Base-by-base conservation (phyloP, 2,888 invertebrate genomes). In the Rosalia funebris region DNA sequence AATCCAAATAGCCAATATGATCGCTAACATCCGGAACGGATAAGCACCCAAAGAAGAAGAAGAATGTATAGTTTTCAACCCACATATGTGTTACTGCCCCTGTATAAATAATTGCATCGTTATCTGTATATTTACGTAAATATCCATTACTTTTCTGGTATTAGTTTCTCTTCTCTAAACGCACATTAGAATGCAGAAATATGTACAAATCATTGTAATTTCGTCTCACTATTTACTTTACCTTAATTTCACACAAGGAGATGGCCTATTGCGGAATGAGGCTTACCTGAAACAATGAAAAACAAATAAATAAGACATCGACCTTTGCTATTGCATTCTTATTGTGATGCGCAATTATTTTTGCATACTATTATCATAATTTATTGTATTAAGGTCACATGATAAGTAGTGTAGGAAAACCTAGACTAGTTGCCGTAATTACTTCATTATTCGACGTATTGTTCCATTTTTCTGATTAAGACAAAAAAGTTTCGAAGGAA, bases 201-300 rank as follows among this genome's bases (percentile, higher is more conserved):
- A n/a, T n/a, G n/a, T n/a, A n/a, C n/a, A n/a, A n/a, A n/a, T n/a
- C n/a, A n/a, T n/a, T n/a, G n/a, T n/a, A n/a, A n/a, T n/a, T n/a
- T n/a, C n/a, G n/a, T n/a, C n/a, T n/a, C n/a, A n/a, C n/a, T n/a
- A n/a, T n/a, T 7, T 42, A 42, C 32, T 48, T 36, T 48, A 36
- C 34, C 36, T 48, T n/a, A 9, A n/a, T 12, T 48, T n/a, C 19
- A 36, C 47, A 10, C 19, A 25, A 41, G 17, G n/a, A n/a, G 9
- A 5, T 25, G 4, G 10, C 11, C 44, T 12, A n/a, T 44, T 1
- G 34, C 19, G 9, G 15, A 9, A 32, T 20, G 36, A n/a, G 42
- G 11, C 14, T 52, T 39, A 52, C 52, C 41, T 52, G 52, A 16
- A 39, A 52, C 52, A 52, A 52, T 11, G 36, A 41, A 47, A 34